Evolutionary conservation across 2,113 vertebrate species (phyloP).

Genomic region (Oceanodroma tethys): DNA sequence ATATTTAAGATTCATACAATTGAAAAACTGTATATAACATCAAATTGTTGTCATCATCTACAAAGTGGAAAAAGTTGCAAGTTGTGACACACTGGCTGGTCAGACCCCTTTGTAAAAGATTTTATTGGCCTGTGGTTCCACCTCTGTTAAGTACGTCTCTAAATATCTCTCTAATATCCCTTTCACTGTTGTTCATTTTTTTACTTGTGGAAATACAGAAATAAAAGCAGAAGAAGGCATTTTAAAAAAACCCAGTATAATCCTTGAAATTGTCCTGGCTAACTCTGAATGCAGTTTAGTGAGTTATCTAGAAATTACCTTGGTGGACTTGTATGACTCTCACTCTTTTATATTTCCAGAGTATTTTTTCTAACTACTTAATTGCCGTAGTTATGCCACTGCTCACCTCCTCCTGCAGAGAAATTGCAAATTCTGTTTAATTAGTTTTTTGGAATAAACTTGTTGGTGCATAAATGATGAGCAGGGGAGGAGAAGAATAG

Average conservation of each 20-base stretch:
- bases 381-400: neutral
- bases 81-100: neutral
- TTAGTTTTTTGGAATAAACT: slow-evolving; percentile 1
- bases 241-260: neutral
- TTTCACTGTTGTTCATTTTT: neutral
- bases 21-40: neutral
- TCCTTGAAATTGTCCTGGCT: neutral
- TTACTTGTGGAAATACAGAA: neutral
- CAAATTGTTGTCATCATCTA: neutral
- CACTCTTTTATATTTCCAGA: neutral
- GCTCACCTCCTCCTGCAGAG: neutral
- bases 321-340: neutral
- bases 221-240: neutral
- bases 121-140: neutral
- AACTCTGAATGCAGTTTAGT: neutral
- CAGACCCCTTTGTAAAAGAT: neutral
- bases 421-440: neutral
- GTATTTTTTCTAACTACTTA: neutral
- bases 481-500: neutral
- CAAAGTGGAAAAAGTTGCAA: neutral
- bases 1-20: neutral
- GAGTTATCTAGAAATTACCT: neutral
- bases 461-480: neutral
- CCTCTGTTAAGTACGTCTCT: neutral
- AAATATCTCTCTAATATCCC: neutral